Conservation (phyloP, 2,888 invertebrate species). For the Augiades crinisus region DNA sequence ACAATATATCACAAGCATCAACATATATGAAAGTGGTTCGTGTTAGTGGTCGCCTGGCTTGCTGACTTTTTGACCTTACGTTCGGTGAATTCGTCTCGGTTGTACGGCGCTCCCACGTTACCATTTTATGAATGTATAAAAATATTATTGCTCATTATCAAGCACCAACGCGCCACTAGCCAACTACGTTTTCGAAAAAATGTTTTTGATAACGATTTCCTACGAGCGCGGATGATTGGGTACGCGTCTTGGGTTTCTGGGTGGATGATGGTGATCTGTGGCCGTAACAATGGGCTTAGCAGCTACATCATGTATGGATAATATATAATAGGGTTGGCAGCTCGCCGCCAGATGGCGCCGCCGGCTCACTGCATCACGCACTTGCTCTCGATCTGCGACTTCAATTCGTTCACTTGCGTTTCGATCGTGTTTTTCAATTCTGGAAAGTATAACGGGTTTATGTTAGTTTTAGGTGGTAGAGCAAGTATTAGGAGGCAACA, state of each 20-base stretch:
- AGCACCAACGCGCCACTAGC: constrained; percentile 80
- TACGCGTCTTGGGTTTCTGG: constrained; percentile 44
- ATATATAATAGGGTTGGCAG: constrained; percentile 40
- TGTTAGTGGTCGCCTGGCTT: constrained; percentile 37
- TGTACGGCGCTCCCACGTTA: constrained; percentile 57
- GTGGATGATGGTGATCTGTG: constrained; percentile 48
- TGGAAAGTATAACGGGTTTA: constrained; percentile 77
- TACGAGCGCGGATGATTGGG: constrained; percentile 70
- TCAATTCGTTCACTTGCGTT: constrained; percentile 97
- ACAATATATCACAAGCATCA: constrained; percentile 81
- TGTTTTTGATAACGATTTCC: constrained; percentile 64
- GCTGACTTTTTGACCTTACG: constrained; percentile 67
- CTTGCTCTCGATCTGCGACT: constrained; percentile 97
- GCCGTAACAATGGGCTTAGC: constrained; percentile 66
- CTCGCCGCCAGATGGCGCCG: constrained; percentile 14
- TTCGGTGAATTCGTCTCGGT: constrained; percentile 35
- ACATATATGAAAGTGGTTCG: constrained; percentile 70
- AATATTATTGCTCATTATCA: constrained; percentile 80
- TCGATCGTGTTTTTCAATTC: constrained; percentile 98
- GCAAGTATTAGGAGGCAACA: neutral
- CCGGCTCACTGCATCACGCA: constrained; percentile 94
- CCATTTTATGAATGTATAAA: constrained; percentile 77
- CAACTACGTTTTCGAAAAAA: constrained; percentile 71
- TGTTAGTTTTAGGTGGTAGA: neutral
- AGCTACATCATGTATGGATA: constrained; percentile 77